These are phyloP conservation scores for Bos indicus DNA, from an alignment of 2,113 vertebrate genomes.

Conservation along the genomic window DNA sequence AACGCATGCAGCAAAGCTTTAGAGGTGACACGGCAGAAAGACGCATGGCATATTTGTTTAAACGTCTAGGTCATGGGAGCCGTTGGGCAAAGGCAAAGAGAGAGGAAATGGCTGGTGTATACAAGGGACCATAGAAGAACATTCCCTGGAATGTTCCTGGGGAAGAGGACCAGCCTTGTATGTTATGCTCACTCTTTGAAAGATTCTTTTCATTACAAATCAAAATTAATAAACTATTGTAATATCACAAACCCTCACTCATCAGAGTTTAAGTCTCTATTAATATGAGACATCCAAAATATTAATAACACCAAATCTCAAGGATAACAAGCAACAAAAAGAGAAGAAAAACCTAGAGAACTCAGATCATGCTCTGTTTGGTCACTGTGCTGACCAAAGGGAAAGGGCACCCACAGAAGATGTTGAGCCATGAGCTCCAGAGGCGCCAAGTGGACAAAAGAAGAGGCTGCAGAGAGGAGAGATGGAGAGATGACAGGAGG, in stretches of 20 bases:
- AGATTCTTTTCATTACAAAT: background rate
- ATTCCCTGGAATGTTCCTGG: background rate
- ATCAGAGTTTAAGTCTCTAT: background rate
- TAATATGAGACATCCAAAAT: background rate
- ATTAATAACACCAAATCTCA: background rate
- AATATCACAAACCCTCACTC: background rate
- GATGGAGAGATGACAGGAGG: background rate
- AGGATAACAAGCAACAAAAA: background rate
- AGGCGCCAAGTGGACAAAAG: background rate
- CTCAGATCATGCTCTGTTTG: background rate
- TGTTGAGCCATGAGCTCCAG: accelerated
- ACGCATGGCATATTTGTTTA: background rate
- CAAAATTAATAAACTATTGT: background rate
- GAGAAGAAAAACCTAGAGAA: background rate
- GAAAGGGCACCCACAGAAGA: background rate
- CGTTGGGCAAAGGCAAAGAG: no score
- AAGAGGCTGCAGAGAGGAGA: background rate
- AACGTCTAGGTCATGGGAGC: background rate
- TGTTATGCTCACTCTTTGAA: background rate
- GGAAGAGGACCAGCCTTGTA: background rate
- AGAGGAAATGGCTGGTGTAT: accelerated
- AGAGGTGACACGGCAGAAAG: background rate
- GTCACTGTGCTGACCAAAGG: background rate
- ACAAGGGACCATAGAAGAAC: background rate
- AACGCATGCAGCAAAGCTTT: background rate